phyloP scores from a whole-genome alignment of 2,113 vertebrate genomes.

The Antigone vipio region DNA sequence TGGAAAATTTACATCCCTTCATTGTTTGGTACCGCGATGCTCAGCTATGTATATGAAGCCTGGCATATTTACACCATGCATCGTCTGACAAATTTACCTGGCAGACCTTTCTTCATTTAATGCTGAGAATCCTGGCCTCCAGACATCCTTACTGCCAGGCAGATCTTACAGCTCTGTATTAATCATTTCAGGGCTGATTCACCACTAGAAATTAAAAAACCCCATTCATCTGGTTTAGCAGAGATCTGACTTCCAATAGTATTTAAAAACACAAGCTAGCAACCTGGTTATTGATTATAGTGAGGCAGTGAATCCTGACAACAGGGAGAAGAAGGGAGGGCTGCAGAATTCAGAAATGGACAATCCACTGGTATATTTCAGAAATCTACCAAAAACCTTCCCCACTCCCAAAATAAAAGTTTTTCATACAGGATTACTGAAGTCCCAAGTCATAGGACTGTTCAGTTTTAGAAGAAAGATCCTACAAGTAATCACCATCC shows the following conservation, averaged over 20 bases:
- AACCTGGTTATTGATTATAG: not conserved
- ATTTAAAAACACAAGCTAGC: not conserved
- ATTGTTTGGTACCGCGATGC: slow-evolving; percentile 17
- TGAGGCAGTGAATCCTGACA: not conserved
- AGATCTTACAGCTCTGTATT: not conserved
- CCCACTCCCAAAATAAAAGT: not conserved
- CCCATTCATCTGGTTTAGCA: not conserved
- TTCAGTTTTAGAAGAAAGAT: not conserved
- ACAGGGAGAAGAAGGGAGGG: not conserved
- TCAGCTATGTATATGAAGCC: not conserved
- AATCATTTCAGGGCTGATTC: not conserved
- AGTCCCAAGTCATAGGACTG: not conserved
- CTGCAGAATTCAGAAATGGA: not conserved
- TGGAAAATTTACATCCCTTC: slow-evolving; percentile 23
- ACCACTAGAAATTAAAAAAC: not conserved
- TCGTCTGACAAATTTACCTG: not conserved
- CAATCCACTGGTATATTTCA: not conserved
- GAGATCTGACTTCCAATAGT: not conserved
- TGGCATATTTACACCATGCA: not conserved
- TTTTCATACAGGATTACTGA: not conserved
- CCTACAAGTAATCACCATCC: not conserved
- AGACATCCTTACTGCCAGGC: not conserved
- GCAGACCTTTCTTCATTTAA: not conserved
- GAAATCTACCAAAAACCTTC: not conserved
- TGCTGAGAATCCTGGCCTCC: not conserved